Base-by-base conservation (phyloP, 2,888 invertebrate species). In the Dicyrtomina minuta region DNA sequence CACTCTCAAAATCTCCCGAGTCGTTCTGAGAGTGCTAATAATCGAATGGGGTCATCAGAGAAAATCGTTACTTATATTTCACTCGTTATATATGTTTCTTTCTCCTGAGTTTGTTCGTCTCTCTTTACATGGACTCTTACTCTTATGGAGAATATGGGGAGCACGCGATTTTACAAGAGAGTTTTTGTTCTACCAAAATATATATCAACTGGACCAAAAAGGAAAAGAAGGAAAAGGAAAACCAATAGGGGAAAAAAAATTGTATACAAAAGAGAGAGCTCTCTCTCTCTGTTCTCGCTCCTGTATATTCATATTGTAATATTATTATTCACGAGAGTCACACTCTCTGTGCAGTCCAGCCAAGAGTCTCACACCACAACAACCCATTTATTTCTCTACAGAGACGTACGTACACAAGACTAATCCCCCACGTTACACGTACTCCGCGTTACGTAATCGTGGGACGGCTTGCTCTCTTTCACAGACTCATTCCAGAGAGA, bases 11-110 rank as follows among this genome's bases (percentile, higher is more conserved):
- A 46, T 61, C 44, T 61, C 44, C 24, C 44, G 26, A 61, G 44
- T 61, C 15, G 55, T 20, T 56, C 43, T 56, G 56, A 43, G 39
- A 64, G 59, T 39, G 66, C 51, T 58, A 55, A 65, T 73, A 74
- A 77, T 77, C 75, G 71, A 77, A 77, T 75, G 72, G 72, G 77
- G 77, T 73, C 75, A 77, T 77, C 77, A 65, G 55, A 68, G 71
- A 73, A 76, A 75, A 75, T 75, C 77, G 77, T 75, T 76, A 74
- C 27, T 46, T 24, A 55, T 65, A 64, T 41, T 64, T 53, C 55
- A 65, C 55, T 65, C 53, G 39, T 17, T 46, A n/a, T 51, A n/a
- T 20, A 22, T 20, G 22, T 26, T 56, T 24, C 26, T 13, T 56
- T 8, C 24, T 6, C 55, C 12, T 17, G 2, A 10, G 27, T 26